Evolutionary conservation across 2,888 invertebrate species (phyloP).

Genomic region (Lepidochrysops patricia): DNA sequence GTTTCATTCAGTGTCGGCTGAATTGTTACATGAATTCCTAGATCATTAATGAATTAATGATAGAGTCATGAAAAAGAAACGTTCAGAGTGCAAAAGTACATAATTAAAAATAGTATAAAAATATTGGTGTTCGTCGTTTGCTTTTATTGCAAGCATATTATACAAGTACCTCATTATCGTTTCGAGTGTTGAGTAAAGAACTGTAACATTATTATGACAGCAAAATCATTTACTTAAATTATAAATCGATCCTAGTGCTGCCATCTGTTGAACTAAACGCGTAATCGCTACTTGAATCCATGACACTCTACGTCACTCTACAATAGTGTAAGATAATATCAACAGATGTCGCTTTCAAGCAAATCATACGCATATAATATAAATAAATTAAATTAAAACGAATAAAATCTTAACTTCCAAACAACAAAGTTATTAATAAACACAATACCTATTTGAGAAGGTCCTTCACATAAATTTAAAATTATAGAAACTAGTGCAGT

Average conservation of each 20-base stretch:
- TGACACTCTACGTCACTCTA: neutral
- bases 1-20: neutral
- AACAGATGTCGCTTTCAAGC: conserved; percentile 20
- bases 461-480: neutral
- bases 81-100: too few relatives aligned
- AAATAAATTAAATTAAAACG: neutral
- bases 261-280: neutral
- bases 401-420: neutral
- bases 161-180: too few relatives aligned
- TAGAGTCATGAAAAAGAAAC: neutral
- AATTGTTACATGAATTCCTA: neutral
- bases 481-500: neutral
- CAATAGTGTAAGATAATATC: conserved; percentile 9
- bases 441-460: neutral
- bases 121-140: too few relatives aligned
- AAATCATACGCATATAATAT: neutral
- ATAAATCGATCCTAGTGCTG: neutral
- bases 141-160: too few relatives aligned
- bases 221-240: too few relatives aligned
- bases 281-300: neutral
- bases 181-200: too few relatives aligned
- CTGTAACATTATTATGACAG: too few relatives aligned
- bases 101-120: too few relatives aligned
- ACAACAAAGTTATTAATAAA: neutral
- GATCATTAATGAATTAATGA: neutral